These are phyloP conservation scores for Holothuria glaberrima DNA, from an alignment of 35 echinoderm and acorn worm genomes.

Conservation along the genomic window DNA sequence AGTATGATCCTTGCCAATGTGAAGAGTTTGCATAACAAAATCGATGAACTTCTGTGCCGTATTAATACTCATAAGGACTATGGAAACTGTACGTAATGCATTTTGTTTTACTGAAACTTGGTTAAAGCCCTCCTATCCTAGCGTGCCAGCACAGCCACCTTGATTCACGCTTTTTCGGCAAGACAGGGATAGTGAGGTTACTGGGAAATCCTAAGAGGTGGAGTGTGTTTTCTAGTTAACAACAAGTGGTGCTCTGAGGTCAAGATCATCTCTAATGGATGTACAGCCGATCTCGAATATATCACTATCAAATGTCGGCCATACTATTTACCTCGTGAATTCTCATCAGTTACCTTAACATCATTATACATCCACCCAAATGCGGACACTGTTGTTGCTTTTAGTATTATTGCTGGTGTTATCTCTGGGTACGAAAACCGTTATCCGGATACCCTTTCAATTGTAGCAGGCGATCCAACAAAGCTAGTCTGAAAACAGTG, in stretches of 20 bases:
- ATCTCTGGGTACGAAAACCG: background rate
- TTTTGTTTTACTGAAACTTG: constrained; percentile 39
- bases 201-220: background rate
- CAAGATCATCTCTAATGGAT: too few relatives aligned
- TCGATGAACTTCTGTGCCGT: constrained; percentile 6
- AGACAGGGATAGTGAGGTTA: background rate
- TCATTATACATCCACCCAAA: too few relatives aligned
- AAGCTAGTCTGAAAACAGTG: background rate
- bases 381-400: too few relatives aligned
- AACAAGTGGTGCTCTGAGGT: too few relatives aligned
- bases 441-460: background rate
- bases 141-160: background rate
- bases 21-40: constrained; percentile 25
- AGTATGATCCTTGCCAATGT: constrained; percentile 56
- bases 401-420: too few relatives aligned
- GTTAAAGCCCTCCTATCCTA: background rate
- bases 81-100: constrained; percentile 3
- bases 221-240: constrained; percentile 38
- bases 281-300: background rate
- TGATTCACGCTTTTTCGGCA: constrained; percentile 10
- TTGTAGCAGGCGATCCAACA: constrained; percentile 2
- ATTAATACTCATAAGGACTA: constrained; percentile 10
- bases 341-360: too few relatives aligned
- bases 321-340: too few relatives aligned
- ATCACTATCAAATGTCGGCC: constrained; percentile 35